Evolutionary conservation across 2,113 vertebrate genomes (phyloP), one percentile per base, ranked within the genome.

Genomic region (Myodes glareolus): DNA sequence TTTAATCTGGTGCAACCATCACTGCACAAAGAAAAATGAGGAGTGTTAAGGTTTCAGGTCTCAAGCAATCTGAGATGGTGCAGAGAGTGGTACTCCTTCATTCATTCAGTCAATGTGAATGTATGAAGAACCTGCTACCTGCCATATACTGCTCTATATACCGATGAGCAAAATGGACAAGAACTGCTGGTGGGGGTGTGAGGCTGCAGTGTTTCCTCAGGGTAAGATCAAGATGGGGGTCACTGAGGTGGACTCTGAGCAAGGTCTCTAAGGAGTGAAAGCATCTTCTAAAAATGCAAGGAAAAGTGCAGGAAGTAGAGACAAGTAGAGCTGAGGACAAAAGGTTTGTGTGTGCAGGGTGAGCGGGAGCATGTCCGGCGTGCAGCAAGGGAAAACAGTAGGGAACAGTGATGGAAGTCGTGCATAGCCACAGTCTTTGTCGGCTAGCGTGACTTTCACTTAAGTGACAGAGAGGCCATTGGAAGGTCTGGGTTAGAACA

Each of bases 1-100:
- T 96, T 88, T 95, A 45, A 87, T 29, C 47, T 23, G 21, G 36
- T 47, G 75, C 90, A 75, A 73, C 67, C 76, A 84, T 52, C 33
- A 75, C 63, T 85, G 50, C 39, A 58, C 52, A 70, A 96, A 94
- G 94, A 27, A 76, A 65, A 90, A 50, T 27, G 25, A 23, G 39
- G 77, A 94, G 78, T 11, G 11, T 16, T 39, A 50, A n/a, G 63
- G 68, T 58, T 88, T 92, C 77, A 87, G 77, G 25, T 25, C 42
- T 16, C 16, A 52, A 70, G 29, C 67, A 58, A 94, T 96, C 76
- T 65, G 75, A 76, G n/a, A 87, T 10, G 50, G n/a, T 16, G 31
- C 5, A 45, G 14, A 6, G 58, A 90, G 29, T 23, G 78, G 88
- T 36, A 33, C 25, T 85, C 63, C 58, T 58, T 63, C 25, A 88